A percentile compares a stretch with the other conserved stretches of the same genome.
These are phyloP conservation scores for Maconellicoccus hirsutus DNA, from an alignment of 1,140 invertebrate genomes.

Conservation along the genomic window DNA sequence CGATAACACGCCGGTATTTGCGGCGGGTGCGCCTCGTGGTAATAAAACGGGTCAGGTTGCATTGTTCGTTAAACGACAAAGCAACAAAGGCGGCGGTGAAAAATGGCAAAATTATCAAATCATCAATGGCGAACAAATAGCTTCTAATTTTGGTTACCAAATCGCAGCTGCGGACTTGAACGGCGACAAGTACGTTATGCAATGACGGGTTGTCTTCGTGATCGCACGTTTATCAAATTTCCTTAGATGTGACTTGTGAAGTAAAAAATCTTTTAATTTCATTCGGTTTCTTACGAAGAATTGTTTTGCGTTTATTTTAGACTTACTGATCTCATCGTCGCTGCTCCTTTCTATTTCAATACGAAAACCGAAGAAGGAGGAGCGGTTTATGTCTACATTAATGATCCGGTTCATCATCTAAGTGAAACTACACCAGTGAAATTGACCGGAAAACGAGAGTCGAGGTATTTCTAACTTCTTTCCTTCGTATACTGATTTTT, in stretches of 20 bases:
- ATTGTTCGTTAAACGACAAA: slow-evolving; percentile 49
- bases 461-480: too few relatives aligned
- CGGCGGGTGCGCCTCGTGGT: slow-evolving; percentile 72
- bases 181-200: slow-evolving; percentile 56
- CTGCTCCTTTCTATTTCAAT: slow-evolving; percentile 82
- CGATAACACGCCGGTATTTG: slow-evolving; percentile 49
- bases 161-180: slow-evolving; percentile 72
- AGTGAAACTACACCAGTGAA: slow-evolving; percentile 42
- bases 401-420: slow-evolving; percentile 35
- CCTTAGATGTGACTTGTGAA: too few relatives aligned
- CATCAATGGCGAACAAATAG: slow-evolving; percentile 72
- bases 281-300: background rate
- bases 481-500: too few relatives aligned
- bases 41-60: slow-evolving; percentile 76
- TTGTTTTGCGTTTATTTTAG: slow-evolving; percentile 39
- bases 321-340: slow-evolving; percentile 71
- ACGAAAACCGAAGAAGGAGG: slow-evolving; percentile 63
- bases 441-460: slow-evolving; percentile 57
- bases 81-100: slow-evolving; percentile 29
- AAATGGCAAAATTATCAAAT: slow-evolving; percentile 48
- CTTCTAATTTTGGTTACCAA: slow-evolving; percentile 81
- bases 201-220: slow-evolving; percentile 1
- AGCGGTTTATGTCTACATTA: slow-evolving; percentile 79
- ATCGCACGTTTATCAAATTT: too few relatives aligned
- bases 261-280: too few relatives aligned